Conservation (phyloP, 2,113 vertebrate genomes). For the Nansenia antarctica region DNA sequence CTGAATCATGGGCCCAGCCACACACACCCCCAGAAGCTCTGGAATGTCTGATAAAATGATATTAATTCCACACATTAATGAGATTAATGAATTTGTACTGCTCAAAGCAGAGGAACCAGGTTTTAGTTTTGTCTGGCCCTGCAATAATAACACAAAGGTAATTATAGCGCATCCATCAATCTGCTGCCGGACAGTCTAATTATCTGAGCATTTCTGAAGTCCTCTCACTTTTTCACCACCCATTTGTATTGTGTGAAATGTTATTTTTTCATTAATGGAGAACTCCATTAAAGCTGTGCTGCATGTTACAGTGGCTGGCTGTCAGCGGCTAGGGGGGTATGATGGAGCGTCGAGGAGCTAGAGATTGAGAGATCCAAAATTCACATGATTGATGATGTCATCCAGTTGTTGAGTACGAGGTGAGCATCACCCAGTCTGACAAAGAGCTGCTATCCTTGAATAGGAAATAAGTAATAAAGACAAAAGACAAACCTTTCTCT, state of each 20-base stretch:
- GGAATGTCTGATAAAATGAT: constrained; percentile 99
- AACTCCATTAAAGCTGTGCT: constrained; percentile 61
- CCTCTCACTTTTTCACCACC: constrained; percentile 76
- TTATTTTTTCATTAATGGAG: constrained; percentile 84
- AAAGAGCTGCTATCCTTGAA: constrained; percentile 65
- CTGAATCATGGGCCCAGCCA: constrained; percentile 86
- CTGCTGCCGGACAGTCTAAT: constrained; percentile 85
- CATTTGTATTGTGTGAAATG: constrained; percentile 80
- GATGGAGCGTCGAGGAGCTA: constrained; percentile 64
- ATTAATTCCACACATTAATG: constrained; percentile 98
- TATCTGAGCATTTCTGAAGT: constrained; percentile 98
- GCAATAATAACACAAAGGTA: constrained; percentile 96
- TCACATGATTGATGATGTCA: constrained; percentile 79
- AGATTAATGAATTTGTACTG: constrained; percentile 95
- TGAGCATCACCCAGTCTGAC: constrained; percentile 69
- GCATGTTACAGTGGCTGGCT: constrained; percentile 77
- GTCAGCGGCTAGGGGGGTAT: constrained; percentile 62
- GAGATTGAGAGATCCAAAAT: constrained; percentile 79
- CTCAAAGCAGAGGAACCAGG: constrained; percentile 78
- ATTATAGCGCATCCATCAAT: constrained; percentile 99
- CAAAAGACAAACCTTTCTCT: constrained; percentile 34
- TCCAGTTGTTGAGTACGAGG: constrained; percentile 73
- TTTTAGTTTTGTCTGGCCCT: constrained; percentile 85
- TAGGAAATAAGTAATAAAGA: constrained; percentile 65
- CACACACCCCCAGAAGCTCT: constrained; percentile 86